Base-by-base conservation (phyloP, 2,888 invertebrate species). In the Taenaris catops region DNA sequence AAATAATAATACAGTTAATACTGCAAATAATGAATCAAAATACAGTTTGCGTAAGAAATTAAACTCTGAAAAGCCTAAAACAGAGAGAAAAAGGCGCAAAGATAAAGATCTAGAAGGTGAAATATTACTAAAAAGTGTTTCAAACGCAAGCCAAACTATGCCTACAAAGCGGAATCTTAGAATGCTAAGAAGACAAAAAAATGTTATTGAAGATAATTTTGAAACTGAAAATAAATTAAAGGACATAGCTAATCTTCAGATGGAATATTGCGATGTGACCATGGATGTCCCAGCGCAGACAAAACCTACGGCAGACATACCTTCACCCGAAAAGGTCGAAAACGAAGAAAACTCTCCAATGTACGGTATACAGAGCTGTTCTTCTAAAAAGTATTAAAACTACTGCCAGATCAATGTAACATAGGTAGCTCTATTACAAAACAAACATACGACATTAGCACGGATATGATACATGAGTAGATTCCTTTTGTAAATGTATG, bases 331-430 rank as follows among this genome's bases (percentile, higher is more conserved):
- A 32, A 71, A 72, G 18, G 20, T 24, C 3, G 36, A 40, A 0
- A 54, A 52, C 2, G 57, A 59, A 1, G 83, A 83, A 39, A 81
- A 83, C 51, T n/a, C 57, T 4, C 68, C 76, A 0, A 5, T 48
- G 4, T 28, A 60, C 20, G 73, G 59, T 0, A 57, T 69, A 43
- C 76, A 76, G 41, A 80, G 81, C 43, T 86, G 83, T 38, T 80
- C 80, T 1, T 64, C 75, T 1, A 81, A 80, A 59, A 81, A 74
- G 86, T 84, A 48, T n/a, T n/a, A n/a, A n/a, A n/a, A n/a, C n/a
- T n/a, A n/a, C n/a, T n/a, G n/a, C n/a, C n/a, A n/a, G n/a, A n/a
- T n/a, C n/a, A n/a, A n/a, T n/a, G n/a, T n/a, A n/a, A n/a, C n/a
- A n/a, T n/a, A n/a, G n/a, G n/a, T n/a, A n/a, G n/a, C n/a, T n/a